Conservation (phyloP, 2,888 invertebrate genomes). For the Mylabris sibirica region DNA sequence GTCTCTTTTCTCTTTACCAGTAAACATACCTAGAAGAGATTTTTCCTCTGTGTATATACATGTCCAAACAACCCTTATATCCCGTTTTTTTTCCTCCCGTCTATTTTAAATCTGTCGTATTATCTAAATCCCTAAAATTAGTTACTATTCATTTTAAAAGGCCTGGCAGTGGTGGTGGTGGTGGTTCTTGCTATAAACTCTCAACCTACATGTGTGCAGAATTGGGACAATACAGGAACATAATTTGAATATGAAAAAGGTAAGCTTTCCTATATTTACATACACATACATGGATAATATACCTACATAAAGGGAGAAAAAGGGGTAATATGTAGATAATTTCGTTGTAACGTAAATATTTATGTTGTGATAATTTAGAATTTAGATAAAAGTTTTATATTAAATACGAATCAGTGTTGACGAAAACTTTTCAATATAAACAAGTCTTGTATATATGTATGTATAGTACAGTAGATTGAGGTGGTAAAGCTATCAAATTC, state of each 20-base stretch:
- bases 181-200: constrained; percentile 22
- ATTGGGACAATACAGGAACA: constrained; percentile 29
- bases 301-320: constrained; percentile 20
- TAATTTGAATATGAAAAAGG: constrained; percentile 37
- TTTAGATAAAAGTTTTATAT: constrained; percentile 27
- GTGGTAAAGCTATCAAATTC: constrained; percentile 37
- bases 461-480: no score
- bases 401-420: not conserved
- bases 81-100: not conserved
- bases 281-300: no score
- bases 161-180: not conserved
- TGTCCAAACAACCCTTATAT: not conserved
- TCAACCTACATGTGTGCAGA: constrained; percentile 24
- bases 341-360: constrained; percentile 34
- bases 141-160: constrained; percentile 30
- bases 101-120: constrained; percentile 19
- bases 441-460: constrained; percentile 32
- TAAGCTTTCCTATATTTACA: constrained; percentile 30
- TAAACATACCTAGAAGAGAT: not conserved
- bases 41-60: constrained; percentile 2
- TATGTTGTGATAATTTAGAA: constrained; percentile 34
- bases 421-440: constrained; percentile 18
- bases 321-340: constrained; percentile 33
- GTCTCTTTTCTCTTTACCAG: constrained; percentile 35
- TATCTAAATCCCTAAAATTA: constrained; percentile 31